A percentile compares a stretch with the other conserved stretches of the same genome.
These are phyloP conservation scores for Tinamus major DNA, from an alignment of 2,797 vertebrate species.

Conservation along the genomic window DNA sequence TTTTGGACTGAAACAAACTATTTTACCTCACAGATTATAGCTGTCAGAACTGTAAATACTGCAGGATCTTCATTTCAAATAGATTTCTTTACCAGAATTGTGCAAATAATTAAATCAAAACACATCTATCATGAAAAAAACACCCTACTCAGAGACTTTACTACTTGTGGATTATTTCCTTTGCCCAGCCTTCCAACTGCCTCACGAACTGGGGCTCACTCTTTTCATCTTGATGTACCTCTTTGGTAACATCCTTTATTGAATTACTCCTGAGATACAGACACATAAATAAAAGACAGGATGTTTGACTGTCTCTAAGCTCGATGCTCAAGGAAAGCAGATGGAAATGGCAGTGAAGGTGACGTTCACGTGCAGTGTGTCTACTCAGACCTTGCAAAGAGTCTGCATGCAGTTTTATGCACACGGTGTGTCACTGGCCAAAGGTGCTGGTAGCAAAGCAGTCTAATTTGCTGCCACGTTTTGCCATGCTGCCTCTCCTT, in stretches of 20 bases:
- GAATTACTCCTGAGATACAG: fast-evolving
- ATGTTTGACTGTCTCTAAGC: not conserved
- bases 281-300: not conserved
- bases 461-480: fast-evolving
- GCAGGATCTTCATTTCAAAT: not conserved
- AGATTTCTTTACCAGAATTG: not conserved
- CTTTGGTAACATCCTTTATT: not conserved
- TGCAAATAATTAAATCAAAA: not conserved
- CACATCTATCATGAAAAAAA: not conserved
- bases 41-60: not conserved
- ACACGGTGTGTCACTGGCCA: fast-evolving
- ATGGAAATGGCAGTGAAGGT: not conserved
- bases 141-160: not conserved
- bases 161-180: not conserved
- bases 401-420: not conserved
- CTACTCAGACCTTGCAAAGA: not conserved
- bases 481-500: not conserved
- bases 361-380: fast-evolving
- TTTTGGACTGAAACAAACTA: not conserved
- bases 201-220: not conserved
- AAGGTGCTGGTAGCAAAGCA: not conserved
- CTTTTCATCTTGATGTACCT: not conserved
- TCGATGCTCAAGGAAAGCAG: not conserved
- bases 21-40: not conserved
- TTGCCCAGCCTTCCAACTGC: not conserved